A percentile compares a stretch with the other conserved stretches of the same genome.
These are phyloP conservation scores for Epizoanthus scotinus DNA, from an alignment of 92 coral and sea anemone species.

Conservation along the genomic window DNA sequence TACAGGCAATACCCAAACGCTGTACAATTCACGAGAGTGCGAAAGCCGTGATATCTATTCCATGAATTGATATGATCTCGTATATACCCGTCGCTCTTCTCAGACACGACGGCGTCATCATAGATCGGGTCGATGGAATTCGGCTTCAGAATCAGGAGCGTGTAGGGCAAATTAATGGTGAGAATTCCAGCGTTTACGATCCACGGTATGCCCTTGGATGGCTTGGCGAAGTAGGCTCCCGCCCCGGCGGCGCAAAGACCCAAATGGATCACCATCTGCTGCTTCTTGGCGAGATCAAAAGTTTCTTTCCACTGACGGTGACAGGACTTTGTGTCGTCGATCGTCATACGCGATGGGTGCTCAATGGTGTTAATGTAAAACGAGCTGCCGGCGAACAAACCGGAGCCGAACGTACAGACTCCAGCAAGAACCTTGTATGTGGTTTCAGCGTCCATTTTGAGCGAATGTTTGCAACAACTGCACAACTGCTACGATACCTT, in stretches of 20 bases:
- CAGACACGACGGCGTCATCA: slow-evolving; percentile 26
- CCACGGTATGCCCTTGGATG: slow-evolving; percentile 26
- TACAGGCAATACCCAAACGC: slow-evolving; percentile 37
- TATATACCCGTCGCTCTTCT: slow-evolving; percentile 26
- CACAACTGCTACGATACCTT: background rate
- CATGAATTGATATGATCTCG: slow-evolving; percentile 36
- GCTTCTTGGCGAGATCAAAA: slow-evolving; percentile 39
- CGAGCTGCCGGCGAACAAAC: slow-evolving; percentile 31
- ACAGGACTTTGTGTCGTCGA: slow-evolving; percentile 37
- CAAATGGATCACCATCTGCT: slow-evolving; percentile 33
- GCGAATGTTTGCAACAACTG: background rate
- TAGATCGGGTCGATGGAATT: slow-evolving; percentile 44
- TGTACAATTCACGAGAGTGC: slow-evolving; percentile 21
- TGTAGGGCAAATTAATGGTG: slow-evolving; percentile 32
- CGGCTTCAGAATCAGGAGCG: slow-evolving; percentile 28
- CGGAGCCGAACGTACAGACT: slow-evolving; percentile 29
- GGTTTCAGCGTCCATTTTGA: slow-evolving; percentile 36
- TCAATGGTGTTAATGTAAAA: slow-evolving; percentile 37
- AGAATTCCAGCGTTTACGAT: slow-evolving; percentile 38
- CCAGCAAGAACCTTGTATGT: slow-evolving; percentile 33
- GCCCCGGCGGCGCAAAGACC: slow-evolving; percentile 24
- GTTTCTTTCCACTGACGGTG: slow-evolving; percentile 42
- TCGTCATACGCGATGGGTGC: slow-evolving; percentile 37
- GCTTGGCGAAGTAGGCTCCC: slow-evolving; percentile 31
- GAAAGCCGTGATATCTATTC: slow-evolving; percentile 32